Evolutionary conservation across 2,113 vertebrate genomes (phyloP).

Genomic region (Percina caprodes): DNA sequence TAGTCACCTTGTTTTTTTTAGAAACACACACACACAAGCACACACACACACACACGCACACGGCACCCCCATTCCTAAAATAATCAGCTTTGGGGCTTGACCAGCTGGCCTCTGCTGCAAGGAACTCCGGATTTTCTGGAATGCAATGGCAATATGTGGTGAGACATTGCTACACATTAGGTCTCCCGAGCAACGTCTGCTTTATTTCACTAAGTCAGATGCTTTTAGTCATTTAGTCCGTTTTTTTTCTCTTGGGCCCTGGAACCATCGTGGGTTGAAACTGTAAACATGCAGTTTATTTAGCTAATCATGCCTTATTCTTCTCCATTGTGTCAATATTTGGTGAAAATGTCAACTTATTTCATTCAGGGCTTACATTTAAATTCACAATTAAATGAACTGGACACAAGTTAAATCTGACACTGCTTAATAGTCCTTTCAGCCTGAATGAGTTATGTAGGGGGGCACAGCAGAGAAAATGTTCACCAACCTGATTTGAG

Average conservation of each 20-base stretch:
- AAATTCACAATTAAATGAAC: constrained; percentile 1
- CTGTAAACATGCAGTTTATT: neutral
- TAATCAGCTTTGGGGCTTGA: constrained; percentile 72
- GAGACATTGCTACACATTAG: constrained; percentile 25
- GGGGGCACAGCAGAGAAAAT: neutral
- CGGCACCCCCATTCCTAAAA: constrained; percentile 41
- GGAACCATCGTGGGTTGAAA: neutral
- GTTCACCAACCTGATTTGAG: neutral
- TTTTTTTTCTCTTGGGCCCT: neutral
- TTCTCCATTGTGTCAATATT: neutral
- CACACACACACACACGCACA: neutral
- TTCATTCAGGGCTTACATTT: neutral
- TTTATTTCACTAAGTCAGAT: constrained; percentile 5
- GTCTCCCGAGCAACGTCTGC: constrained; percentile 5
- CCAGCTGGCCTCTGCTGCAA: constrained; percentile 53
- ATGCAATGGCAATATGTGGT: constrained; percentile 20
- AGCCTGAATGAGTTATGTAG: neutral
- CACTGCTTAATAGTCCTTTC: neutral
- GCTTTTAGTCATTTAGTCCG: neutral
- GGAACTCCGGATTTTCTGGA: constrained; percentile 51
- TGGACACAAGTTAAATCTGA: neutral
- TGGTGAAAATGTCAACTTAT: neutral
- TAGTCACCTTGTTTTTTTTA: neutral
- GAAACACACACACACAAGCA: constrained; percentile 10
- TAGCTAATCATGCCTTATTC: neutral